Evolutionary conservation across 2,113 vertebrate genomes (phyloP).

Genomic region (Chionomys nivalis): DNA sequence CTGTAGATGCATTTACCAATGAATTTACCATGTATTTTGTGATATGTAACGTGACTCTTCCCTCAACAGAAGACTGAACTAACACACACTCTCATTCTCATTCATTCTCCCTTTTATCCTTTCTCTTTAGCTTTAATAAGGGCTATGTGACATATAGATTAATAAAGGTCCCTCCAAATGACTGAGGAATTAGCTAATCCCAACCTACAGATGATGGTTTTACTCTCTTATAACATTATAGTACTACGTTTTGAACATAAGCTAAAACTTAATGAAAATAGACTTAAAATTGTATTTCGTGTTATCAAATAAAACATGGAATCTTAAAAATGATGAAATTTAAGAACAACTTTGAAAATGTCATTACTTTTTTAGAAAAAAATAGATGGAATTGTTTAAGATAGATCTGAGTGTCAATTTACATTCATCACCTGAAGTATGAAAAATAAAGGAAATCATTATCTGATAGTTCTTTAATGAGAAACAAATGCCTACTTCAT

Average conservation of each 20-base stretch:
- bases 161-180: too few relatives aligned
- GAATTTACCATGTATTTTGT: background rate
- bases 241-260: slow-evolving; percentile 32
- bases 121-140: slow-evolving; percentile 46
- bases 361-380: slow-evolving; percentile 45
- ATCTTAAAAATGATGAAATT: slow-evolving; percentile 1
- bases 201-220: background rate
- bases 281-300: slow-evolving; percentile 24
- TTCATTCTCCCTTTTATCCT: background rate
- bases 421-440: slow-evolving; percentile 41
- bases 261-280: background rate
- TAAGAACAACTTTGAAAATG: slow-evolving; percentile 58
- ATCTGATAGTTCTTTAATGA: slow-evolving; percentile 15
- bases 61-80: background rate
- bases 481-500: slow-evolving; percentile 25
- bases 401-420: slow-evolving; percentile 27
- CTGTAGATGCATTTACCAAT: background rate
- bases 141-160: background rate
- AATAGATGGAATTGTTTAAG: background rate
- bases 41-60: background rate
- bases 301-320: slow-evolving; percentile 23
- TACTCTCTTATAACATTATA: slow-evolving; percentile 36
- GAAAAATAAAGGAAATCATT: slow-evolving; percentile 27
- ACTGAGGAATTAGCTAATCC: too few relatives aligned
- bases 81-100: background rate